Base-by-base conservation (phyloP, 2,797 vertebrate genomes). In the Anguilla megastoma region DNA sequence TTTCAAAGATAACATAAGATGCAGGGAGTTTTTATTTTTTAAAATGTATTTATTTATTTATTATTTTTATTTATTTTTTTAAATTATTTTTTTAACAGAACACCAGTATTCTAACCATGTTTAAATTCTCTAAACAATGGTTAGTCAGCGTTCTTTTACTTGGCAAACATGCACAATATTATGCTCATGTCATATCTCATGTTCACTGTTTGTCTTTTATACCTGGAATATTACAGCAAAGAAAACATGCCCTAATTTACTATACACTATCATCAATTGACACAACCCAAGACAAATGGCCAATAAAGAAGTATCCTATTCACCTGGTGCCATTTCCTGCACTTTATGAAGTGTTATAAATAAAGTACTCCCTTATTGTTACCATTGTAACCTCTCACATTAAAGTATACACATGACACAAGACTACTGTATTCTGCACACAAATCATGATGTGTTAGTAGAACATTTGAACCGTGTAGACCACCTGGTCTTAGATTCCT, bases 121-220 rank as follows among this genome's bases (percentile, higher is more conserved):
- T 66, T 66, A 66, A 24, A 66, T 60, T 60, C 0, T 21, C 63
- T 24, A 27, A 66, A 66, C 63, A 66, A 18, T 60, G 14, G 58
- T 60, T 60, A 18, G 21, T 21, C 58, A 60, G 58, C 0, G 9
- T 8, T 66, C 63, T 10, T 24, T 66, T 66, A 21, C 24, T 66
- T n/a, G 24, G 60, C 60, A 66, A 66, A n/a, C 21, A 27, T 66
- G 16, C 63, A 27, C n/a, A 69, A n/a, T 69, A n/a, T n/a, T 69
- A 69, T 69, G 63, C 24, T 69, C n/a, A 27, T 27, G n/a, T 69
- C 63, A 69, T 69, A 69, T n/a, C 63, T 69, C 63, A 69, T 27
- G 63, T 66, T 66, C 63, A 24, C 63, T 66, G 63, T 69, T 69
- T 69, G 63, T 69, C 24, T 69, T 69, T 69, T 69, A 69, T 27